Evolutionary conservation across 1,140 invertebrate genomes (phyloP).

Genomic region (Muscidifurax raptorellus): DNA sequence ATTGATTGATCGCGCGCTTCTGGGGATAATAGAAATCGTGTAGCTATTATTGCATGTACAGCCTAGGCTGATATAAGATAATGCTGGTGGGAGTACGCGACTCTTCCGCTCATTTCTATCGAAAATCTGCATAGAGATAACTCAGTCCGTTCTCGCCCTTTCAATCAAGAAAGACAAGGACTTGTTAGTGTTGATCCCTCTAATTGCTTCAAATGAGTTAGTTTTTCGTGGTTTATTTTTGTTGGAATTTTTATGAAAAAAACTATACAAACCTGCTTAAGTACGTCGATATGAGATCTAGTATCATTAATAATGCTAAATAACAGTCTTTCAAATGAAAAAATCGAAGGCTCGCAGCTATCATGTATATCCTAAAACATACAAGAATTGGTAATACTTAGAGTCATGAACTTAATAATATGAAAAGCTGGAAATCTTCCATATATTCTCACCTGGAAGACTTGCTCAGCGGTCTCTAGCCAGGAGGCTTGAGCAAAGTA

Average conservation of each 20-base stretch:
- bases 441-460: constrained; percentile 80
- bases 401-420: too few relatives aligned
- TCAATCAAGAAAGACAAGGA: too few relatives aligned
- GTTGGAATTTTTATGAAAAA: not conserved
- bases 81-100: too few relatives aligned
- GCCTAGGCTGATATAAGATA: too few relatives aligned
- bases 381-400: constrained; percentile 49
- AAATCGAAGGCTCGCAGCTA: constrained; percentile 93
- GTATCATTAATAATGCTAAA: constrained; percentile 86
- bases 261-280: constrained; percentile 76
- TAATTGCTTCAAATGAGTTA: too few relatives aligned
- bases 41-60: too few relatives aligned
- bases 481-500: constrained; percentile 92
- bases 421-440: constrained; percentile 22
- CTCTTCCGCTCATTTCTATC: too few relatives aligned
- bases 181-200: too few relatives aligned
- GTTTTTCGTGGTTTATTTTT: constrained; percentile 9
- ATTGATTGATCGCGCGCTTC: too few relatives aligned
- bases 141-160: too few relatives aligned
- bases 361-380: constrained; percentile 84
- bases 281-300: constrained; percentile 80
- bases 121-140: too few relatives aligned
- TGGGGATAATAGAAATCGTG: too few relatives aligned
- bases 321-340: constrained; percentile 90
- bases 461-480: constrained; percentile 84